Evolutionary conservation across 2,888 invertebrate species (phyloP).

Genomic region (Idaea straminata): DNA sequence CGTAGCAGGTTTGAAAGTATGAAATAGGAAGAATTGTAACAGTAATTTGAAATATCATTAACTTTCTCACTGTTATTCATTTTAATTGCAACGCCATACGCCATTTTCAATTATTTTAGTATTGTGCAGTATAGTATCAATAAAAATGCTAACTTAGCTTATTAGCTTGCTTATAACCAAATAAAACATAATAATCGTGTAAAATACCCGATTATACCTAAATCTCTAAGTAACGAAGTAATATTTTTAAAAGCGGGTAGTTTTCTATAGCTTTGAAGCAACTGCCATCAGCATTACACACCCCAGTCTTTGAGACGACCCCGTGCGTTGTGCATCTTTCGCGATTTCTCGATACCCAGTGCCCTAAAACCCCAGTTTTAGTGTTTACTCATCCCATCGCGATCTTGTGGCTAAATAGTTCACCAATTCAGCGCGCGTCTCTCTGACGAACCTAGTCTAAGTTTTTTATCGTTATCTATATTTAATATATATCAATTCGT

Average conservation of each 20-base stretch:
- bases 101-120: too few relatives aligned
- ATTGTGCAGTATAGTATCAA: too few relatives aligned
- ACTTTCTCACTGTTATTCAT: too few relatives aligned
- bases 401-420: constrained; percentile 15
- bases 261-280: constrained; percentile 15
- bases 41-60: too few relatives aligned
- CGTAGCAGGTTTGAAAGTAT: too few relatives aligned
- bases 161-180: too few relatives aligned
- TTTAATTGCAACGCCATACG: too few relatives aligned
- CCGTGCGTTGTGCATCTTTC: constrained; percentile 46
- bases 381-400: constrained; percentile 26
- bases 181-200: too few relatives aligned
- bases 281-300: constrained; percentile 17
- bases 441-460: constrained; percentile 38
- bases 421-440: constrained; percentile 38
- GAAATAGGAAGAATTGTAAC: too few relatives aligned
- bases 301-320: constrained; percentile 60
- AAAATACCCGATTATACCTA: not conserved
- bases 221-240: constrained; percentile 8
- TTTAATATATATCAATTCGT: constrained; percentile 13
- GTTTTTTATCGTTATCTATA: constrained; percentile 24
- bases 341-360: constrained; percentile 29
- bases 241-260: constrained; percentile 44
- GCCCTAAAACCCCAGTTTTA: constrained; percentile 36
- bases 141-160: too few relatives aligned